These are phyloP conservation scores for Graphium colonna DNA, from an alignment of 2,888 invertebrate genomes.

Conservation along the genomic window DNA sequence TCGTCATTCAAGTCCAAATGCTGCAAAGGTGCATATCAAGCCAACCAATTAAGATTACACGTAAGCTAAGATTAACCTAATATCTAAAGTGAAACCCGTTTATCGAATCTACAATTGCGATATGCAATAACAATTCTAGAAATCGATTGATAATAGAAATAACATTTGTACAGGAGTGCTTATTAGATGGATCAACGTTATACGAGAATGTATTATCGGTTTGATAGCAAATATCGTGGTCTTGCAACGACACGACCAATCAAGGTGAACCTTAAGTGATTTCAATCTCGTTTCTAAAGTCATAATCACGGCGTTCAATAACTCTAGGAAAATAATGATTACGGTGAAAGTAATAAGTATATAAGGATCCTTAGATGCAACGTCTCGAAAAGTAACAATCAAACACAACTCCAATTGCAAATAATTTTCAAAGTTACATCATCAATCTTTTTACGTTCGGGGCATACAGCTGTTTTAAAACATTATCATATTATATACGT, in stretches of 20 bases:
- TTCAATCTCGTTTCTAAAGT: background rate
- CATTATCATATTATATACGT: too few relatives aligned
- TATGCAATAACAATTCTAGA: background rate
- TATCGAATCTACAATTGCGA: background rate
- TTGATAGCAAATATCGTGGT: background rate
- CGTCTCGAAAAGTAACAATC: too few relatives aligned
- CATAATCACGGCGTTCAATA: background rate
- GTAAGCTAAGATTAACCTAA: too few relatives aligned
- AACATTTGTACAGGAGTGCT: background rate
- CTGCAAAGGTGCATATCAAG: too few relatives aligned
- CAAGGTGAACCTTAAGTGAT: background rate
- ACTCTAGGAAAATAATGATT: background rate
- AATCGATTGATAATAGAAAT: background rate
- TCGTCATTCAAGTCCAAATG: too few relatives aligned
- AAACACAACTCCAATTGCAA: too few relatives aligned
- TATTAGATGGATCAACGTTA: background rate
- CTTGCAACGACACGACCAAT: background rate
- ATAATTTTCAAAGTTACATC: too few relatives aligned
- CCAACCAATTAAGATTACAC: too few relatives aligned
- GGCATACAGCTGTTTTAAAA: too few relatives aligned
- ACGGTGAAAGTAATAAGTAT: background rate
- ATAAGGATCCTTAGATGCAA: too few relatives aligned
- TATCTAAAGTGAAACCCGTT: background rate
- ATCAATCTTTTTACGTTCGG: too few relatives aligned
- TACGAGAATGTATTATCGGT: background rate